A percentile compares a stretch with the other conserved stretches of the same genome.
phyloP scores from a whole-genome alignment of 2,113 vertebrate genomes.

The Anser brachyrhynchus region DNA sequence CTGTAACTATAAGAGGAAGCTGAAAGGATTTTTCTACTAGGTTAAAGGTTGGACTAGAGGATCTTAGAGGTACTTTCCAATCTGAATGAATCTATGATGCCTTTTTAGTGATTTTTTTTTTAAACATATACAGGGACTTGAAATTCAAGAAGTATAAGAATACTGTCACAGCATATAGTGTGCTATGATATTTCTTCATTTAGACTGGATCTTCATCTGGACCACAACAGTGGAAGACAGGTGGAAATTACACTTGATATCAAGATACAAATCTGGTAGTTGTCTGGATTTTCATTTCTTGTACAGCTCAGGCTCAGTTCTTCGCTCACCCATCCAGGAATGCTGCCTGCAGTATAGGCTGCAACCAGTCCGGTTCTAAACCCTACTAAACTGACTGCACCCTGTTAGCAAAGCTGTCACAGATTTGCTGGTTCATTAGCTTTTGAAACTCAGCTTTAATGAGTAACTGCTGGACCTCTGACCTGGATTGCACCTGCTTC shows the following conservation, averaged over 20 bases:
- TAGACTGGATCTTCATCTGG: not conserved
- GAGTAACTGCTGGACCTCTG: not conserved
- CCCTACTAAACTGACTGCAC: not conserved
- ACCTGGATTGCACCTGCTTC: not conserved
- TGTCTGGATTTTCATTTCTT: not conserved
- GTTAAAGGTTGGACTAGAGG: no score
- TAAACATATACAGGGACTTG: not conserved
- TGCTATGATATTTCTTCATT: not conserved
- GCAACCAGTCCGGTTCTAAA: not conserved
- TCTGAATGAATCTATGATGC: not conserved
- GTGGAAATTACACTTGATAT: not conserved
- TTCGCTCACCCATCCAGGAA: not conserved
- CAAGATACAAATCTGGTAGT: not conserved
- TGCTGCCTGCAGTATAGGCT: rapidly evolving
- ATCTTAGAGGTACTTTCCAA: no score
- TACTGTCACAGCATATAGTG: not conserved
- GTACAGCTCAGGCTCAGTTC: not conserved
- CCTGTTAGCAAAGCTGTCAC: not conserved
- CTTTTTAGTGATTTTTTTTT: no score
- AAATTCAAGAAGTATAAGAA: not conserved
- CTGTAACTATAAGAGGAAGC: not conserved
- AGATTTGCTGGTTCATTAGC: not conserved
- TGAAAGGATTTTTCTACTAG: not conserved
- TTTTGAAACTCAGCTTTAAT: not conserved
- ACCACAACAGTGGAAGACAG: not conserved